Evolutionary conservation across 35 echinoderm and acorn worm species (phyloP).

Genomic region (Apostichopus californicus): DNA sequence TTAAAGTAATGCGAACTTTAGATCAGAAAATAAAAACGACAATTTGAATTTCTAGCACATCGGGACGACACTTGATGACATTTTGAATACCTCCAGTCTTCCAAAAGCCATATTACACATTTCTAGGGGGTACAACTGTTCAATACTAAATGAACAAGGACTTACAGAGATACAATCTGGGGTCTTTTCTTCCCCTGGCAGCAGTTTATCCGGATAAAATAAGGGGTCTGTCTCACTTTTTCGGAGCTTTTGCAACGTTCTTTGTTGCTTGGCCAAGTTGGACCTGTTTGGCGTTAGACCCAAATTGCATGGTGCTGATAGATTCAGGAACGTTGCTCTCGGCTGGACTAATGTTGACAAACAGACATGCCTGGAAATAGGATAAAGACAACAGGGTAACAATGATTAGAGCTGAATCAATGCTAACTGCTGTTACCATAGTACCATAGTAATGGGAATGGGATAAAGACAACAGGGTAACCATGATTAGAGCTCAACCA

Average conservation of each 20-base stretch:
- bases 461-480: background rate
- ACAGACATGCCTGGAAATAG: constrained; percentile 81
- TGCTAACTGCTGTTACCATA: no score
- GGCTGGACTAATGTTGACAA: constrained; percentile 94
- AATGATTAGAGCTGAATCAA: no score
- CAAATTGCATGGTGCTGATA: constrained; percentile 89
- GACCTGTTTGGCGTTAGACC: constrained; percentile 91
- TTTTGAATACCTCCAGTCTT: no score
- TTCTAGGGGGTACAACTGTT: no score
- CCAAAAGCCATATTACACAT: no score
- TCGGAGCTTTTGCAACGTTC: constrained; percentile 62
- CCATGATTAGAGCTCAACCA: no score
- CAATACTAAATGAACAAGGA: no score
- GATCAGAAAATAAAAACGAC: no score
- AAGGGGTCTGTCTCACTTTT: constrained; percentile 24
- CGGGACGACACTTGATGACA: no score
- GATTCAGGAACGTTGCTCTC: constrained; percentile 79
- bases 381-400: background rate
- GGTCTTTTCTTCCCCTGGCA: background rate
- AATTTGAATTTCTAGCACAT: no score
- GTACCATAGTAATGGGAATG: constrained; percentile 4
- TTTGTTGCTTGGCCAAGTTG: constrained; percentile 66
- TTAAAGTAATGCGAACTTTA: no score
- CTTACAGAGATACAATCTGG: no score
- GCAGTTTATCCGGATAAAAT: background rate